Evolutionary conservation across 2,888 invertebrate genomes (phyloP).

Genomic region (Amiota communis): DNA sequence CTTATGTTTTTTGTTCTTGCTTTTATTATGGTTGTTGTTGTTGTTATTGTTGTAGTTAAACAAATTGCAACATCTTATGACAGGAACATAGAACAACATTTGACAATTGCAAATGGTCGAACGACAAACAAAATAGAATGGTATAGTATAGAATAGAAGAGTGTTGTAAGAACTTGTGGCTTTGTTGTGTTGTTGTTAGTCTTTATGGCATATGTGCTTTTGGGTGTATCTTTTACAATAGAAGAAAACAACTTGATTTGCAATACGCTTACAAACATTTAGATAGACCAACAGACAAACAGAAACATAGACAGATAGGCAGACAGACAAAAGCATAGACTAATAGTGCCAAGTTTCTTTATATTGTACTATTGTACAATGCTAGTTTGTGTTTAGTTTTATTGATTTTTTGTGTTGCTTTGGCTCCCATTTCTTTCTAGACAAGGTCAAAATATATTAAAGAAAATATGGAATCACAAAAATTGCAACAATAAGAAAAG

Average conservation of each 20-base stretch:
- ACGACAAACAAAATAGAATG: no score
- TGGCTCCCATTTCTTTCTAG: constrained; percentile 16
- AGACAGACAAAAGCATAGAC: background rate
- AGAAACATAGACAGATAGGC: background rate
- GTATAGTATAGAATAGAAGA: background rate
- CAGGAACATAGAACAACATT: constrained; percentile 47
- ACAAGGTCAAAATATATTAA: constrained; percentile 56
- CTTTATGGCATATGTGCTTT: background rate
- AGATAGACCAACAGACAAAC: constrained; percentile 2
- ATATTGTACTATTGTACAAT: background rate
- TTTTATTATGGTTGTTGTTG: constrained; percentile 36
- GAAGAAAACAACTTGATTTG: constrained; percentile 26
- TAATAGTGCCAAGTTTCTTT: constrained; percentile 37
- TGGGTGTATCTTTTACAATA: background rate
- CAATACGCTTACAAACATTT: constrained; percentile 3
- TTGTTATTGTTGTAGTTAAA: constrained; percentile 40
- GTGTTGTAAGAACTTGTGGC: constrained; percentile 14
- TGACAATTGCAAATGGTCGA: constrained; percentile 64
- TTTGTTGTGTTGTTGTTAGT: constrained; percentile 28
- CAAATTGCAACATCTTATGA: constrained; percentile 67
- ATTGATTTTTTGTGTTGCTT: constrained; percentile 30
- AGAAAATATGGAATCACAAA: constrained; percentile 38
- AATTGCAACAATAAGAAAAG: background rate
- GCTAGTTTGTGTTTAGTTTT: constrained; percentile 3
- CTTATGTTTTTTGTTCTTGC: constrained; percentile 14